Base-by-base conservation (phyloP, 2,888 invertebrate species). In the Dolichopus griseipennis region DNA sequence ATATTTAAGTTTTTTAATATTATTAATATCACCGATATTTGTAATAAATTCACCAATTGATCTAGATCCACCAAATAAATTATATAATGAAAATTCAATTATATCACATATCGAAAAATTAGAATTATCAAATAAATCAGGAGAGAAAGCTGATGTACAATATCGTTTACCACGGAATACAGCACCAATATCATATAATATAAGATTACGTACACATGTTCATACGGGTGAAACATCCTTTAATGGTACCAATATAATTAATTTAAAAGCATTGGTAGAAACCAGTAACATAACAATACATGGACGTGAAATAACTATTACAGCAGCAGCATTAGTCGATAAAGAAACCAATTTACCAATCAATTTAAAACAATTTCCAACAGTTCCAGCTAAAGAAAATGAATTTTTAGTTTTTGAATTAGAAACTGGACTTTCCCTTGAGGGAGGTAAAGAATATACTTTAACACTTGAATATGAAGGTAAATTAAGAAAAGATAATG, bases 381-480 rank as follows among this genome's bases (percentile, higher is more conserved):
- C 9, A 52, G 52, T 3, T 18, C 52, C 52, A 52, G 2, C 1
- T 52, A 18, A 52, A 18, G 15, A 18, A 3, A 52, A 15, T 52
- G 52, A 52, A 52, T 52, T 52, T 52, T 52, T 52, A 52, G 52
- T 18, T 18, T 52, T 52, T 52, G 15, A 4, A 18, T 18, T 18
- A 18, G 6, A 33, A 64, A 20, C 4, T 64, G 20, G 10, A 9
- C 10, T n/a, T n/a, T n/a, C 1, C 9, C n/a, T 37, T 20, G 3
- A 64, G 37, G 7, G 6, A 27, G 15, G 18, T 37, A 12, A 37
- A n/a, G 34, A 9, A 6, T 85, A 88, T 73, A 75, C 75, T 0
- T 73, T 88, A 1, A 77, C 81, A 41, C 86, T 90, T 70, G 74
- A 78, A 0, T 92, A 87, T 73, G 75, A 75, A 0, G 88, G 87